Conservation (phyloP, 2,113 vertebrate species). For the Trochalopteron elliotii region DNA sequence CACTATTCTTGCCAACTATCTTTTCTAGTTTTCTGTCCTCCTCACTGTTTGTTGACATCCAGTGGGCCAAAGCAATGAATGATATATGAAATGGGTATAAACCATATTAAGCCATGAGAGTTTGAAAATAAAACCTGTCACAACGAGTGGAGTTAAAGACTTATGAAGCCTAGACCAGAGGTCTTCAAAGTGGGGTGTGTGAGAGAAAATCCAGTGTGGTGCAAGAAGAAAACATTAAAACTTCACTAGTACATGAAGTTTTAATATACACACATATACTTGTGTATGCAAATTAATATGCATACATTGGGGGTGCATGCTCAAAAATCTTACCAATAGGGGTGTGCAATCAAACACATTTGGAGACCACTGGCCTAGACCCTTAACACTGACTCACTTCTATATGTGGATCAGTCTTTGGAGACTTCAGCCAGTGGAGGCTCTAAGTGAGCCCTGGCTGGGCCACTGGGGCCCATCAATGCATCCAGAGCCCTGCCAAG, state of each 20-base stretch:
- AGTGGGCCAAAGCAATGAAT: neutral
- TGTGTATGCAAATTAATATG: neutral
- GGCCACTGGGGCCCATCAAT: rapidly evolving
- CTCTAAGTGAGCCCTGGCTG: neutral
- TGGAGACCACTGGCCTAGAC: neutral
- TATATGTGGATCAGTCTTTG: rapidly evolving
- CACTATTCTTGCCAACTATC: neutral
- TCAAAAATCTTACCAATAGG: neutral
- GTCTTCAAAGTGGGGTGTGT: neutral
- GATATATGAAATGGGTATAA: neutral
- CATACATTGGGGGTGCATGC: no score
- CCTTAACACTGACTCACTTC: neutral
- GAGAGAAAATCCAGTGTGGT: neutral
- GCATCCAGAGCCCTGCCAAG: neutral
- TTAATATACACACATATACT: neutral
- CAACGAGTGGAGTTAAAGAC: neutral
- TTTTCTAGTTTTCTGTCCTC: neutral
- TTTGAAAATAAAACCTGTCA: neutral
- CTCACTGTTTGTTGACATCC: neutral
- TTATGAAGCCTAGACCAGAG: neutral
- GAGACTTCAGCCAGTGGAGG: neutral
- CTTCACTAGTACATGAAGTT: neutral
- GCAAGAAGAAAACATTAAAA: neutral
- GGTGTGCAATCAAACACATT: neutral
- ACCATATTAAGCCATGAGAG: neutral